Percentiles rank a stretch among this genome's conserved stretches.
Evolutionary conservation across 2,888 invertebrate genomes (phyloP).

Genomic region (Dromius quadrimaculatus): DNA sequence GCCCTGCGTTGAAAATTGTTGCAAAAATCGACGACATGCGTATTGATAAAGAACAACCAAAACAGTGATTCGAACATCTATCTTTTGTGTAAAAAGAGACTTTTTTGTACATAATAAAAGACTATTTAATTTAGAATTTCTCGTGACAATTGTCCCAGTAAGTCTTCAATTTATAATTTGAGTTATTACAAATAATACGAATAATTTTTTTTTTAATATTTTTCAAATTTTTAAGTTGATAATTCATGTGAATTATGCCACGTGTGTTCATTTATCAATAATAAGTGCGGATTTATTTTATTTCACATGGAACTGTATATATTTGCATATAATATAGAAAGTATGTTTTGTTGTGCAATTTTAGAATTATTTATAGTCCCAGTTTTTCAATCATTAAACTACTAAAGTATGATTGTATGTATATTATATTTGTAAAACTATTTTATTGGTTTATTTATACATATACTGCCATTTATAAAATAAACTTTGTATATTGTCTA

Average conservation of each 20-base stretch:
- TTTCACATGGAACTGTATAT: conserved; percentile 10
- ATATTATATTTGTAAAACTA: conserved; percentile 30
- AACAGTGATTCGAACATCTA: conserved; percentile 56
- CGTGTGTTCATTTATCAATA: conserved; percentile 36
- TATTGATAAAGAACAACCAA: conserved; percentile 70
- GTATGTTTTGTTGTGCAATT: conserved; percentile 46
- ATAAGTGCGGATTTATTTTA: conserved; percentile 1
- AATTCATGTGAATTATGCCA: conserved; percentile 18
- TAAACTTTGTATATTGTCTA: conserved; percentile 62
- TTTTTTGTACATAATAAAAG: conserved; percentile 21
- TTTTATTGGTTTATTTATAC: conserved; percentile 59
- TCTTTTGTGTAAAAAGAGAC: conserved; percentile 14
- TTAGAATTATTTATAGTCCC: conserved; percentile 3
- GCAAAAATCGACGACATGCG: conserved; percentile 89
- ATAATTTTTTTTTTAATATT: too few species aligned
- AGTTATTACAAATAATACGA: too few species aligned
- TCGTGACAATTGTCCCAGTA: too few species aligned
- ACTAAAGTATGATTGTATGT: conserved; percentile 19
- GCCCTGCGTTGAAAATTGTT: conserved; percentile 95
- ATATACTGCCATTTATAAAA: conserved; percentile 62
- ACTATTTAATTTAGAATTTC: conserved; percentile 22
- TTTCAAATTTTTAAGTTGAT: neutral
- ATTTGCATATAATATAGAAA: conserved; percentile 17
- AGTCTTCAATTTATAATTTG: too few species aligned
- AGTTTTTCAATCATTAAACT: conserved; percentile 16